Percentiles rank a stretch among this genome's conserved stretches.
phyloP scores from a whole-genome alignment of 2,113 vertebrate species.

The Spizaetus ornatus region DNA sequence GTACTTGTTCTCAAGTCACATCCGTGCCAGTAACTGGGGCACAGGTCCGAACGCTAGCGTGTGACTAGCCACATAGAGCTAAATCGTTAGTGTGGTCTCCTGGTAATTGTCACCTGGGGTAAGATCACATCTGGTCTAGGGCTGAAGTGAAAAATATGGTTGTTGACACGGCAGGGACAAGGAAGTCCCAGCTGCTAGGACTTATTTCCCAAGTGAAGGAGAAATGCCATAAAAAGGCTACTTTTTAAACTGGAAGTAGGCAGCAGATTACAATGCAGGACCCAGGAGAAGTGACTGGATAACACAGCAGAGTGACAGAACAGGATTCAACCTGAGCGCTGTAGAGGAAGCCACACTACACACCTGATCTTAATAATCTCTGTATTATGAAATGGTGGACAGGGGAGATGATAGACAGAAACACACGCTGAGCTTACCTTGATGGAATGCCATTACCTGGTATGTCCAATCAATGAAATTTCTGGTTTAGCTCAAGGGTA shows the following conservation, averaged over 20 bases:
- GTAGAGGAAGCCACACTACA: not conserved
- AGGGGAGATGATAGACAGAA: not conserved
- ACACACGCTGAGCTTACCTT: not conserved
- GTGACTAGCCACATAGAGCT: not conserved
- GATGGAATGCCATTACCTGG: not conserved
- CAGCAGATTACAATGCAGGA: not conserved
- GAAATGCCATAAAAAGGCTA: not conserved
- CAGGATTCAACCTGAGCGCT: not conserved
- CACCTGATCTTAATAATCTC: not conserved
- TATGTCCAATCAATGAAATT: not conserved
- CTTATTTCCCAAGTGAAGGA: not conserved
- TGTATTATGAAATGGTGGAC: not conserved
- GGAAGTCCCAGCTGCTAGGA: not conserved
- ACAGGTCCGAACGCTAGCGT: not conserved
- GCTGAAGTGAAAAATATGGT: not conserved
- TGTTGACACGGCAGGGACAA: not conserved
- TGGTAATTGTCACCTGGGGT: not conserved
- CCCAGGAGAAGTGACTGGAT: not conserved
- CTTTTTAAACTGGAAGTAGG: not conserved
- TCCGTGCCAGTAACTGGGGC: not conserved
- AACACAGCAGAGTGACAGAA: not conserved
- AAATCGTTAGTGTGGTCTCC: not conserved
- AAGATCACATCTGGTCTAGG: not conserved
- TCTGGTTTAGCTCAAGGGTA: not conserved
- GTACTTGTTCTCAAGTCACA: not conserved